A percentile compares a stretch with the other conserved stretches of the same genome.
Evolutionary conservation across 2,888 invertebrate species (phyloP).

Genomic region (Ectemnius cavifrons): DNA sequence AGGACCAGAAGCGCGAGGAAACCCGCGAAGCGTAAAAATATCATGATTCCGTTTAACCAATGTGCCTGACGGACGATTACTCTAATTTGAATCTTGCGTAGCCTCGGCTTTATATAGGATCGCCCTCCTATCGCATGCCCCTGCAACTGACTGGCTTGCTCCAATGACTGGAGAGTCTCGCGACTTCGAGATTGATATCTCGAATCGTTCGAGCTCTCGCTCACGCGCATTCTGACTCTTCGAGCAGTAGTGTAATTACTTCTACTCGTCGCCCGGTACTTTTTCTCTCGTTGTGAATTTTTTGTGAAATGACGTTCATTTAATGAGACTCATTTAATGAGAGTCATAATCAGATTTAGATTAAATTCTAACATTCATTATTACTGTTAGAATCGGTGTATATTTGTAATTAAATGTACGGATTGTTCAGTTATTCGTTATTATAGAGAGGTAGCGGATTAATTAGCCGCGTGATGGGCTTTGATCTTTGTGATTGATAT

Average conservation of each 20-base stretch:
- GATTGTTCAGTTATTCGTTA: too few relatives aligned
- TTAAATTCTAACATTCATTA: too few relatives aligned
- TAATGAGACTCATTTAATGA: too few relatives aligned
- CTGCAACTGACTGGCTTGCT: slow-evolving; percentile 9
- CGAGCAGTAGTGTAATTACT: background rate
- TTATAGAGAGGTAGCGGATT: too few relatives aligned
- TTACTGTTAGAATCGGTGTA: too few relatives aligned
- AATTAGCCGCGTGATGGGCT: too few relatives aligned
- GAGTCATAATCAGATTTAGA: too few relatives aligned
- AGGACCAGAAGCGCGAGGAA: slow-evolving; percentile 35
- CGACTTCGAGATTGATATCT: slow-evolving; percentile 26
- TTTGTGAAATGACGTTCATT: too few relatives aligned
- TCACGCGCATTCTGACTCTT: background rate
- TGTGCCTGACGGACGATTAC: background rate
- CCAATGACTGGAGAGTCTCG: slow-evolving; percentile 35
- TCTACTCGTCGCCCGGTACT: background rate
- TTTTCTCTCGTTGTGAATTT: too few relatives aligned
- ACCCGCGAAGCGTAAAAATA: slow-evolving; percentile 26
- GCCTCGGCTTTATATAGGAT: slow-evolving; percentile 36
- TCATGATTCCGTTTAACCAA: slow-evolving; percentile 23
- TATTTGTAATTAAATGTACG: too few relatives aligned
- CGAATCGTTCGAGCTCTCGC: slow-evolving; percentile 14
- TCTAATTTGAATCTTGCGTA: slow-evolving; percentile 27
- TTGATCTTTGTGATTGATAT: too few relatives aligned
- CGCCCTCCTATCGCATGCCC: slow-evolving; percentile 11